Conservation (phyloP, 2,888 invertebrate species). For the Leptopilina myrica region DNA sequence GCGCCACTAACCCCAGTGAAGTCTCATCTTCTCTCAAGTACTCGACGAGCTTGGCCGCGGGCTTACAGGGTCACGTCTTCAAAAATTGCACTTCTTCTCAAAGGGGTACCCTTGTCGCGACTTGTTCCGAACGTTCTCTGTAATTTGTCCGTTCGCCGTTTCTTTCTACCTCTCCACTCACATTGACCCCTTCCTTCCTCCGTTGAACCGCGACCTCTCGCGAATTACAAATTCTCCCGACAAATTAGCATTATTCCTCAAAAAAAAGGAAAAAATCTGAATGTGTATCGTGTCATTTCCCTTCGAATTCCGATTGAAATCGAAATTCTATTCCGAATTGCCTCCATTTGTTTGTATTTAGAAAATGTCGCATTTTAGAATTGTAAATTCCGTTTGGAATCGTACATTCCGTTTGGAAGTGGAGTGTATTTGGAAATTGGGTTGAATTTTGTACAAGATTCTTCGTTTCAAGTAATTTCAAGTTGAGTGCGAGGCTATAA, state of each 20-base stretch:
- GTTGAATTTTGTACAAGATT: no score
- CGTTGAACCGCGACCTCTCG: slow-evolving; percentile 54
- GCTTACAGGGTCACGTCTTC: slow-evolving; percentile 64
- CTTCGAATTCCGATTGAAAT: no score
- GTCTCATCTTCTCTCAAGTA: slow-evolving; percentile 47
- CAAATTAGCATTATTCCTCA: slow-evolving; percentile 41
- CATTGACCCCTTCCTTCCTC: slow-evolving; percentile 12
- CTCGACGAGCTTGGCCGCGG: slow-evolving; percentile 53
- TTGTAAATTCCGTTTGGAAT: no score
- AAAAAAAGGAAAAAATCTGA: no score
- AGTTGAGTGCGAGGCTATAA: background rate
- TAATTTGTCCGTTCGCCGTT: slow-evolving; percentile 61
- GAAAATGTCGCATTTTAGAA: no score
- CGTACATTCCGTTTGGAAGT: no score
- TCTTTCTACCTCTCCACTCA: slow-evolving; percentile 39
- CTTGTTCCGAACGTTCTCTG: slow-evolving; percentile 60
- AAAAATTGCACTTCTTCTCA: slow-evolving; percentile 64
- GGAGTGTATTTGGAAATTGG: no score
- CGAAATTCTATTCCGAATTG: no score
- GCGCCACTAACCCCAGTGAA: slow-evolving; percentile 38
- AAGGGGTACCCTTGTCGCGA: slow-evolving; percentile 60
- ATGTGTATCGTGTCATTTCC: no score
- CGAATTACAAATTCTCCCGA: slow-evolving; percentile 51
- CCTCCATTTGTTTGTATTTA: no score
- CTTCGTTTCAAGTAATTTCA: no score